Conservation (phyloP, 2,888 invertebrate species). For the Hipparchia semele region DNA sequence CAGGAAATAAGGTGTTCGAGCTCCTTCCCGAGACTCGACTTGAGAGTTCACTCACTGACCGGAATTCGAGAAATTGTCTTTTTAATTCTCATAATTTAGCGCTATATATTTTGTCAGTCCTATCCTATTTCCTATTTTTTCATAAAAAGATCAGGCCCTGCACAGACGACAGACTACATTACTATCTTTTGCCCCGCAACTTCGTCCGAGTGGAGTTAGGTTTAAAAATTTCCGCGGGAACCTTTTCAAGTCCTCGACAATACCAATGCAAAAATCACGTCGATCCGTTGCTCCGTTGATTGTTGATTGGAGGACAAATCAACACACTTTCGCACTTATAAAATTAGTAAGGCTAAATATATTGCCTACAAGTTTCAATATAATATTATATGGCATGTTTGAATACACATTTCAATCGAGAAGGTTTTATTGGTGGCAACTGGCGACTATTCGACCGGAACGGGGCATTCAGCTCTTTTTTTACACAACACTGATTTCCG, state of each 20-base stretch:
- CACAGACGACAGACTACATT: no score
- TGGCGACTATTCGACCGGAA: conserved; percentile 61
- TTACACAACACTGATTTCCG: conserved; percentile 61
- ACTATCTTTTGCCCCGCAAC: no score
- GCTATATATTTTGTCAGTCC: neutral
- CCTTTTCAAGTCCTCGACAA: no score
- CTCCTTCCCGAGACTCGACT: conserved; percentile 39
- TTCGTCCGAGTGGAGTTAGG: no score
- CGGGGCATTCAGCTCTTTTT: conserved; percentile 70
- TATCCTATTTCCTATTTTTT: neutral
- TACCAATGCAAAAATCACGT: no score
- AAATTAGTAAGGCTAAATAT: no score
- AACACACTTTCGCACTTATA: no score
- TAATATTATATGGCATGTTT: conserved; percentile 51
- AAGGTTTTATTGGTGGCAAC: conserved; percentile 52
- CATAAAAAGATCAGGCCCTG: neutral
- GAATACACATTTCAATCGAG: conserved; percentile 65
- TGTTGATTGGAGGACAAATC: no score
- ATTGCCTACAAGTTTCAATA: neutral
- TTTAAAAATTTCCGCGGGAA: no score
- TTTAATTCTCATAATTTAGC: conserved; percentile 21
- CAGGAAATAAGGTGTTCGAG: conserved; percentile 57
- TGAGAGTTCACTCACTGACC: conserved; percentile 54
- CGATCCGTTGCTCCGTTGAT: no score
- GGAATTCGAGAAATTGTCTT: conserved; percentile 48